Evolutionary conservation across 2,797 vertebrate species (phyloP).

Genomic region (Acanthurus leucopareius): DNA sequence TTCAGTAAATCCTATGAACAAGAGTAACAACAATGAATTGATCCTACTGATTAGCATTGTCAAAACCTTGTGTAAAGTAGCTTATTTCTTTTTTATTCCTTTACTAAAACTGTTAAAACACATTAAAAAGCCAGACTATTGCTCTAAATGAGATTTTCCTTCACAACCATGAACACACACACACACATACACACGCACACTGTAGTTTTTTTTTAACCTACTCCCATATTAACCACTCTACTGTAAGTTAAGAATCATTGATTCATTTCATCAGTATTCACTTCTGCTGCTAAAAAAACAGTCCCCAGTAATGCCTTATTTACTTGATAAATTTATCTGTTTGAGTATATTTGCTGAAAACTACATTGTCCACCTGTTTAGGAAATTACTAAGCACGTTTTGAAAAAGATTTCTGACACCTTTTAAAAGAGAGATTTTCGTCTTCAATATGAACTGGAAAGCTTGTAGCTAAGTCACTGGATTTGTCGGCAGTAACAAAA

Average conservation of each 20-base stretch:
- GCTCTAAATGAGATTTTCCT: not conserved
- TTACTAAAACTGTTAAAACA: not conserved
- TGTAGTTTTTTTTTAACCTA: not conserved
- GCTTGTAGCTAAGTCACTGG: not conserved
- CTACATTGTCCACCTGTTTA: not conserved
- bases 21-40: not conserved
- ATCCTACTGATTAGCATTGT: not conserved
- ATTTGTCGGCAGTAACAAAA: not conserved
- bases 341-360: not conserved
- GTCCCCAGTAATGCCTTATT: not conserved
- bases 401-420: too few relatives aligned
- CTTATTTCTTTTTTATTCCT: not conserved
- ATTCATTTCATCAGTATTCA: not conserved
- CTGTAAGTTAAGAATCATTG: not conserved
- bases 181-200: not conserved
- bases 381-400: not conserved
- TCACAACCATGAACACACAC: constrained; percentile 1
- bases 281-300: not conserved
- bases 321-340: not conserved
- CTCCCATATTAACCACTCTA: not conserved
- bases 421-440: not conserved
- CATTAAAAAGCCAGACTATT: not conserved
- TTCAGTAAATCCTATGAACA: not conserved
- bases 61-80: not conserved
- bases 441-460: not conserved